Base-by-base conservation (phyloP, 2,888 invertebrate species). In the Mallateleia sp. region DNA sequence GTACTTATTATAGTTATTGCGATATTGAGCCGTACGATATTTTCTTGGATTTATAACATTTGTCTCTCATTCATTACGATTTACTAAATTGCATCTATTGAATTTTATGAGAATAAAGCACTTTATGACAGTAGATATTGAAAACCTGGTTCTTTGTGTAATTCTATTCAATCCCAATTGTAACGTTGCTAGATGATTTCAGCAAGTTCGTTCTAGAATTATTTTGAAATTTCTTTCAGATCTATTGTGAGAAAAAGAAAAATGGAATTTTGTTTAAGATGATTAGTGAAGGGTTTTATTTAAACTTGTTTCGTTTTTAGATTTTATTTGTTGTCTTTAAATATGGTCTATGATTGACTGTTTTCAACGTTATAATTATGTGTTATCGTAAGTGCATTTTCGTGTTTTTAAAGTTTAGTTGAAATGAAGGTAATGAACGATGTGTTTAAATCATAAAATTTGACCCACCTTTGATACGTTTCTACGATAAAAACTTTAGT, bases 91-190 rank as follows among this genome's bases (percentile, higher is more conserved):
- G 47, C 90, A 89, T 92, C 92, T 92, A 92, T 91, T 90, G 90
- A 92, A 93, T 92, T 93, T 92, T 91, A 92, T 90, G 91, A 93
- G 79, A 93, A 93, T 93, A 93, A 93, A 93, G 91, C 92, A 93
- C 92, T 92, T 91, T 92, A 92, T 87, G 91, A 91, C 87, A 90
- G 91, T 89, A 89, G 88, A 90, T 74, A 85, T 67, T 56, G 66
- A 38, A 66, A 52, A 7, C 20, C 20, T 74, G 28, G 2, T 58
- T 74, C 50, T 75, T 64, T 64, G 25, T 56, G 14, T 54, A 42
- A 42, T 32, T 22, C 58, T 9, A 1, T 56, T 42, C 9, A 25
- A 52, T 72, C 18, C 32, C n/a, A n/a, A 2, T 47, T 47, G 47
- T 47, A 47, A 14, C 3, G 47, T 18, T 47, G 47, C 47, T 8